Evolutionary conservation across 2,113 vertebrate genomes (phyloP), one percentile per base, ranked within the genome.

Genomic region (Zosterops hypoxanthus): DNA sequence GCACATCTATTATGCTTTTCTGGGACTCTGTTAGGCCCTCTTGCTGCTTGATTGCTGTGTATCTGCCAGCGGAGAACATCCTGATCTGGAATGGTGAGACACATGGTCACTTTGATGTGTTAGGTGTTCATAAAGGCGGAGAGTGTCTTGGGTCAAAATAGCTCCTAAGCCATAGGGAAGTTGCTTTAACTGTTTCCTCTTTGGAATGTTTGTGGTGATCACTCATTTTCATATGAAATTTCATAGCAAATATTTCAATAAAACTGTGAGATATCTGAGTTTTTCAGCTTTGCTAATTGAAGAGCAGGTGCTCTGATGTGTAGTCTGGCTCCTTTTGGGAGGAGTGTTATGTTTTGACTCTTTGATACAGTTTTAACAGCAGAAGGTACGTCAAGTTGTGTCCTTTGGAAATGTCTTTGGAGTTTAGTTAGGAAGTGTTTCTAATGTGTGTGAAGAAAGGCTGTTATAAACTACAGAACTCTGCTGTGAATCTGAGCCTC

Each of bases 401-500:
- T 14, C 11, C 17, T 82, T 21, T 44, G 44, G 44, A 44, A 44
- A 13, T 52, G 25, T 36, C 68, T 53, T 72, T 83, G 63, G 56
- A 89, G 50, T 75, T 90, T 59, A 24, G 19, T 76, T 76, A 72
- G 53, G 26, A 21, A 16, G 1, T 36, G 46, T 59, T 49, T 50
- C 29, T 12, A 28, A 33, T 41, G 24, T 56, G 11, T 86, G 44
- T 55, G 68, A 66, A 63, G 50, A 92, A 80, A 82, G 22, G 41
- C 52, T 77, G 17, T 56, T 94, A 3, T 42, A 52, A 91, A 34
- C 34, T 83, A 16, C 24, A 59, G 34, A 60, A 50, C 36, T 76
- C 28, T 72, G 46, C 70, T 87, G 85, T 94, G 72, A 82, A 65
- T 66, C 73, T 49, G 61, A 42, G 36, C 34, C 47, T 91, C 28